A percentile compares a stretch with the other conserved stretches of the same genome.
phyloP scores from a whole-genome alignment of 2,113 vertebrate species.

The Oreochromis aureus region DNA sequence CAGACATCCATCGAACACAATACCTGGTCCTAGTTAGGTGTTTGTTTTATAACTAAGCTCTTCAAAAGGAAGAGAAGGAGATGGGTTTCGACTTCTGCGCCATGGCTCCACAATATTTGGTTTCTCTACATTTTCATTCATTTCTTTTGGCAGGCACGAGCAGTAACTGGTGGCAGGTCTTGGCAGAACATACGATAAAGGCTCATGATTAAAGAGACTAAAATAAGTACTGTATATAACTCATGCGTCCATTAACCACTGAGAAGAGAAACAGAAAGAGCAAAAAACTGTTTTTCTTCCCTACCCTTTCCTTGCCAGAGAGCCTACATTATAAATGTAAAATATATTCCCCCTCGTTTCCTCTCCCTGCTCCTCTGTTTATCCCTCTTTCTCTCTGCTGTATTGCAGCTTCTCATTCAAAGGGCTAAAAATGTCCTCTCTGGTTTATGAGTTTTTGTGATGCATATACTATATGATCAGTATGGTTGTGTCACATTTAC shows the following conservation, averaged over 20 bases:
- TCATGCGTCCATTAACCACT: slow-evolving; percentile 73
- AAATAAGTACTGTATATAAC: slow-evolving; percentile 74
- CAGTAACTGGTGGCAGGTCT: slow-evolving; percentile 68
- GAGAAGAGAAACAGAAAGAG: slow-evolving; percentile 59
- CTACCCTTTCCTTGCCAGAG: slow-evolving; percentile 21
- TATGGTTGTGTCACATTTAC: neutral
- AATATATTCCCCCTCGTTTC: slow-evolving; percentile 31
- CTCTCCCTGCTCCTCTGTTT: neutral
- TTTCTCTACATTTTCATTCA: slow-evolving; percentile 71
- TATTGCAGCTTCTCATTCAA: neutral
- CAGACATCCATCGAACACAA: slow-evolving; percentile 14
- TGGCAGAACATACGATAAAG: slow-evolving; percentile 68
- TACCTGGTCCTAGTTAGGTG: slow-evolving; percentile 55
- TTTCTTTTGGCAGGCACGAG: slow-evolving; percentile 66
- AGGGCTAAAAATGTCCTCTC: slow-evolving; percentile 9
- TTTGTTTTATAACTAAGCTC: slow-evolving; percentile 48
- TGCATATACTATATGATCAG: slow-evolving; percentile 36
- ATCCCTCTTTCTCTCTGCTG: neutral
- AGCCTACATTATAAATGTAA: slow-evolving; percentile 43
- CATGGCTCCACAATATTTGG: slow-evolving; percentile 66
- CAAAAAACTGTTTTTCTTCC: slow-evolving; percentile 55
- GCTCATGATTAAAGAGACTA: slow-evolving; percentile 75
- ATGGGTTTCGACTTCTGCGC: slow-evolving; percentile 58
- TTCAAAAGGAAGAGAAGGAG: slow-evolving; percentile 48
- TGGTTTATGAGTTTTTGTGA: slow-evolving; percentile 11